These are phyloP conservation scores for Lasioglossum leucozonium DNA, from an alignment of 2,888 invertebrate species.

Conservation along the genomic window DNA sequence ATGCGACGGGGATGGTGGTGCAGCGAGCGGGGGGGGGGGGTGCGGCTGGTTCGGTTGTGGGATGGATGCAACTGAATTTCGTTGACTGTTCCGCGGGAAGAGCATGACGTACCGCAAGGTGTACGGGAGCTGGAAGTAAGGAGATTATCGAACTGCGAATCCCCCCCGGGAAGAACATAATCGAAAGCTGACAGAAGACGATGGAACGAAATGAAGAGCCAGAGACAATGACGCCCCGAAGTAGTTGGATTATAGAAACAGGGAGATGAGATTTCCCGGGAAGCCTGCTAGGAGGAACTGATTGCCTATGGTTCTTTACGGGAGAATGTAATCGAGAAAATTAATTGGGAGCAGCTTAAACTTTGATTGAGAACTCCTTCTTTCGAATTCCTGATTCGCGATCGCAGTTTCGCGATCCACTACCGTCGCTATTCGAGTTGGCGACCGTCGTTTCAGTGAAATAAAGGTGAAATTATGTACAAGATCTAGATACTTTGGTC, in stretches of 20 bases:
- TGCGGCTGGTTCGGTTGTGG: background rate
- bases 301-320: conserved; percentile 36
- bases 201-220: conserved; percentile 45
- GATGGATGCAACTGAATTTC: conserved; percentile 60
- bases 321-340: conserved; percentile 44
- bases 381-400: background rate
- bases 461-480: too few relatives aligned
- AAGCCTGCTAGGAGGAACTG: conserved; percentile 44
- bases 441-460: too few relatives aligned
- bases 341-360: conserved; percentile 47
- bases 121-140: conserved; percentile 19
- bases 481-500: too few relatives aligned
- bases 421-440: too few relatives aligned
- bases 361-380: conserved; percentile 4
- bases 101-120: conserved; percentile 1
- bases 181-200: conserved; percentile 55
- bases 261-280: conserved; percentile 51
- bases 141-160: conserved; percentile 43
- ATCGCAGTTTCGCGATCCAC: background rate
- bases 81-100: conserved; percentile 27
- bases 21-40: background rate
- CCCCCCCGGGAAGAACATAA: conserved; percentile 33
- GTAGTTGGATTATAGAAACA: conserved; percentile 55
- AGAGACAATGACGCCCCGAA: conserved; percentile 53
- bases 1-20: background rate